These are phyloP conservation scores for Mesaphorura yosii DNA, from an alignment of 1,140 invertebrate species.

Conservation along the genomic window DNA sequence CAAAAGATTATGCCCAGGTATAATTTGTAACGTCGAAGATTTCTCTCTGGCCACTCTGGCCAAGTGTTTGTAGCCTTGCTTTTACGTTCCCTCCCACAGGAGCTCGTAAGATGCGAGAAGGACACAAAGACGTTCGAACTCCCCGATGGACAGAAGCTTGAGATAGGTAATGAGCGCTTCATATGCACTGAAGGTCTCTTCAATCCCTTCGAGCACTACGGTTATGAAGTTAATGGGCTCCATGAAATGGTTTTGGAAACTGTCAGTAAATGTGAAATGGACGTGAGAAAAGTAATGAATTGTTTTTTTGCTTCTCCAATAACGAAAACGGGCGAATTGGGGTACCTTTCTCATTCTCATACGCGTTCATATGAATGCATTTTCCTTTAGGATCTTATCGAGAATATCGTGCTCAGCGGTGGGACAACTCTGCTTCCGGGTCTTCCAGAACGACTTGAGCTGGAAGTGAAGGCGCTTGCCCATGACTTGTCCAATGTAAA, in stretches of 20 bases:
- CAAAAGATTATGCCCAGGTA: slow-evolving; percentile 52
- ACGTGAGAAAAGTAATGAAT: slow-evolving; percentile 35
- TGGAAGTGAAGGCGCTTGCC: slow-evolving; percentile 43
- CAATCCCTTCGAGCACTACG: slow-evolving; percentile 42
- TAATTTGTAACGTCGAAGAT: too few species aligned
- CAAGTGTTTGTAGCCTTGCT: too few species aligned
- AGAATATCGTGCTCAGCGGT: slow-evolving; percentile 45
- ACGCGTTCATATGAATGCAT: too few species aligned
- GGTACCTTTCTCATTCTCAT: not conserved
- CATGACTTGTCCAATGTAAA: slow-evolving; percentile 45
- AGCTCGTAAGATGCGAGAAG: too few species aligned
- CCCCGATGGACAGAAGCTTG: slow-evolving; percentile 42
- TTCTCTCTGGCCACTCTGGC: too few species aligned
- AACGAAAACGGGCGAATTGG: too few species aligned
- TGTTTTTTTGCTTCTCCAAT: not conserved
- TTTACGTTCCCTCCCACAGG: too few species aligned
- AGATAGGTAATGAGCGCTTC: slow-evolving; percentile 38
- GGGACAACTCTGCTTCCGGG: slow-evolving; percentile 49
- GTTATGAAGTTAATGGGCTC: slow-evolving; percentile 42
- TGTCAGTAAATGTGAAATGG: slow-evolving; percentile 46
- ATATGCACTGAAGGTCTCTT: slow-evolving; percentile 50
- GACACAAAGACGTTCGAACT: slow-evolving; percentile 47
- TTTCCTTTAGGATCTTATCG: slow-evolving; percentile 38
- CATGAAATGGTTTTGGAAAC: slow-evolving; percentile 47
- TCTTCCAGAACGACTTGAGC: slow-evolving; percentile 44